Conservation (phyloP, 2,888 invertebrate species). For the Nudaria mundana region DNA sequence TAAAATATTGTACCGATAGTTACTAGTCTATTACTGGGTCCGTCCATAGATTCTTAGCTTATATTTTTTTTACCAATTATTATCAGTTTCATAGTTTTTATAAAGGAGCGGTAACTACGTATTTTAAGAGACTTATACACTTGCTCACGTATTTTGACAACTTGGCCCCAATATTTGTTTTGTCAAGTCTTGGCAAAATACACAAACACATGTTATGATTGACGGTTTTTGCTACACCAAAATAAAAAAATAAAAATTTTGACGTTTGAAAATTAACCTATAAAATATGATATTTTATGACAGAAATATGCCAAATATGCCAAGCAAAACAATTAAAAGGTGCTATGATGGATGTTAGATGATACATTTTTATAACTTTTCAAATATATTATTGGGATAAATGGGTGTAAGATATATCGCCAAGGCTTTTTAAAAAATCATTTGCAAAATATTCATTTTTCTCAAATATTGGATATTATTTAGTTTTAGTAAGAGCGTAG, state of each 20-base stretch:
- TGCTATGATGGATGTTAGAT: conserved; percentile 8
- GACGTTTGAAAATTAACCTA: neutral
- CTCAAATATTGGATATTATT: too few relatives aligned
- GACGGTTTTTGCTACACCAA: neutral
- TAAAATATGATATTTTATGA: neutral
- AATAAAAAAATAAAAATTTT: conserved; percentile 5
- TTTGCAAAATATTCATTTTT: too few relatives aligned
- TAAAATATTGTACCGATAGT: conserved; percentile 35
- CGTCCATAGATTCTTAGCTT: conserved; percentile 43
- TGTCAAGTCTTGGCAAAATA: conserved; percentile 1
- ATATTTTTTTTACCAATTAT: conserved; percentile 33
- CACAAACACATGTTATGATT: neutral
- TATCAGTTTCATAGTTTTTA: conserved; percentile 30
- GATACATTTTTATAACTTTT: too few relatives aligned
- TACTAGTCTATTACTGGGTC: conserved; percentile 44
- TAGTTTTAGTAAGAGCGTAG: too few relatives aligned
- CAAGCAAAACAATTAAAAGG: conserved; percentile 4
- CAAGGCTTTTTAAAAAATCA: too few relatives aligned
- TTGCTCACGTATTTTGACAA: conserved; percentile 7
- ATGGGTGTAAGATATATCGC: too few relatives aligned
- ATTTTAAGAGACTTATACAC: conserved; percentile 12
- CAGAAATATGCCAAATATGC: conserved; percentile 5
- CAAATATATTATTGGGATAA: too few relatives aligned
- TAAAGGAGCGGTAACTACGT: conserved; percentile 30
- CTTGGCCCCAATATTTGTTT: conserved; percentile 1